Percentiles rank a stretch among this genome's conserved stretches.
Conservation (phyloP, 2,797 vertebrate species). For the Apogon hyalosoma region DNA sequence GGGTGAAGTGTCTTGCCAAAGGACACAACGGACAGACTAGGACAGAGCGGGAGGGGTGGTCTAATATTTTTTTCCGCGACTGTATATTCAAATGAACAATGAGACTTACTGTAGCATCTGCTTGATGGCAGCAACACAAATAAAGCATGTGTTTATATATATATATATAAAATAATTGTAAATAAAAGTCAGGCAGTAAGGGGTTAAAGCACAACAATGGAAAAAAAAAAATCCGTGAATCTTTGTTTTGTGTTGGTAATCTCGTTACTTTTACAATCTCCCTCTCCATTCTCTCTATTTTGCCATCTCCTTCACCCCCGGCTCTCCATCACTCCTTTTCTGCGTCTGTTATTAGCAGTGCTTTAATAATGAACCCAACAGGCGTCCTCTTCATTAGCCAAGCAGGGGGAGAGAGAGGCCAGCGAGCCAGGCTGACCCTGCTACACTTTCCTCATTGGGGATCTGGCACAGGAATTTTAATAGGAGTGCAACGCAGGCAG, state of each 20-base stretch:
- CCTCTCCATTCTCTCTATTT: slow-evolving; percentile 26
- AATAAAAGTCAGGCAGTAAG: too few relatives aligned
- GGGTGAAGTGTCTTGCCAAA: too few relatives aligned
- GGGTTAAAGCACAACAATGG: not conserved
- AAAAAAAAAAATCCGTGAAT: slow-evolving; percentile 9
- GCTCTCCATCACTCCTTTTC: slow-evolving; percentile 52
- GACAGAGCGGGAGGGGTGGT: too few relatives aligned
- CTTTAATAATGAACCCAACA: slow-evolving; percentile 84
- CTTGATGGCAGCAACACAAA: too few relatives aligned
- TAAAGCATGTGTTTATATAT: too few relatives aligned
- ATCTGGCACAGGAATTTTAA: slow-evolving; percentile 84
- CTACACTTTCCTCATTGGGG: slow-evolving; percentile 75
- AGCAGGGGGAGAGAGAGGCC: slow-evolving; percentile 68
- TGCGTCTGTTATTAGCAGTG: slow-evolving; percentile 75
- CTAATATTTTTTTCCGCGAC: too few relatives aligned
- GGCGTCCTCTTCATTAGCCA: slow-evolving; percentile 81
- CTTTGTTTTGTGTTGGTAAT: slow-evolving; percentile 23
- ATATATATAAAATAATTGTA: too few relatives aligned
- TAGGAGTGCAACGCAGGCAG: slow-evolving; percentile 74
- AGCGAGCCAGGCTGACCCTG: slow-evolving; percentile 75
- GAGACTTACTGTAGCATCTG: too few relatives aligned
- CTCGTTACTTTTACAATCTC: not conserved
- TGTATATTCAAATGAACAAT: too few relatives aligned
- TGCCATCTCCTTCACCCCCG: slow-evolving; percentile 26
- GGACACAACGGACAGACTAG: too few relatives aligned